Evolutionary conservation across 2,888 invertebrate species (phyloP), one percentile per base, ranked within the genome.

Genomic region (Coremacera marginata): DNA sequence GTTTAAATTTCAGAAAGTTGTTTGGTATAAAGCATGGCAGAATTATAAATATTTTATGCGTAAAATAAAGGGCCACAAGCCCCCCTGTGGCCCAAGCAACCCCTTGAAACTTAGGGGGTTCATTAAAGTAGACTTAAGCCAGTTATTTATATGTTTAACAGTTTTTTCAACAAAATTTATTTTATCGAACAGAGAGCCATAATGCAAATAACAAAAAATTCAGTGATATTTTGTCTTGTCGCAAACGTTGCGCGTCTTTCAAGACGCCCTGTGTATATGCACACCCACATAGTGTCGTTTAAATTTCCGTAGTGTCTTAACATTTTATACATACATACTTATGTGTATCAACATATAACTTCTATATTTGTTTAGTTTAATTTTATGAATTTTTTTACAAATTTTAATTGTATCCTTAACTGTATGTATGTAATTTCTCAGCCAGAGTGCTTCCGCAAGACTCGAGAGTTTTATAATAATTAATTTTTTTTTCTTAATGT

Each of bases 371-470:
- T 11, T 22, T 60, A 22, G 60, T 60, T 60, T 60, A 60, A 60
- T 22, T 22, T 19, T 57, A n/a, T 57, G 7, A 11, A 14, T 9
- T 49, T n/a, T 37, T 67, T 22, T 44, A 22, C 2, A 7, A 37
- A 37, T 67, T 67, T 37, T 37, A 19, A 67, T 44, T 44, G 5
- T 49, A 9, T 25, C 27, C 5, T 22, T 55, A 55, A 55, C 19
- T 55, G 22, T 55, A 55, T 19, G 55, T 55, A 22, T 55, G 19
- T 31, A 22, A 51, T 63, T 60, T 73, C 44, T 70, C 73, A 71
- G 65, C 67, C 78, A 78, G 80, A 80, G 83, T 82, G 83, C 83
- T 82, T 83, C 83, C 83, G 79, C 75, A 75, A 81, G 80, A 81
- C 79, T 81, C 80, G 74, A 81, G 78, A 81, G 81, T 81, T 82